These are phyloP conservation scores for Oxyscelio sp. DNA, from an alignment of 2,888 invertebrate species.

Conservation along the genomic window DNA sequence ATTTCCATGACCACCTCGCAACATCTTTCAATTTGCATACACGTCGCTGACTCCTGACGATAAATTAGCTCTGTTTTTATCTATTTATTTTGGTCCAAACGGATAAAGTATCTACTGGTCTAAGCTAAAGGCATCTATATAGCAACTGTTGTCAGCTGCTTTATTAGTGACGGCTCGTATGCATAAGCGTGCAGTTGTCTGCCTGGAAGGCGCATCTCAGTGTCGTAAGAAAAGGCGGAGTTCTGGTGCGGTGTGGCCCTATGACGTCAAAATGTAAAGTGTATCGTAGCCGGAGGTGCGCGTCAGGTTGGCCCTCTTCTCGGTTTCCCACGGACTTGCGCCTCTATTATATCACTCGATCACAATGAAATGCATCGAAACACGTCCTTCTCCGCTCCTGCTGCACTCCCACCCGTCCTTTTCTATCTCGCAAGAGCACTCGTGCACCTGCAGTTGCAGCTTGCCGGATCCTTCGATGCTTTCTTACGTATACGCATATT, in stretches of 20 bases:
- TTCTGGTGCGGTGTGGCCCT: slow-evolving; percentile 60
- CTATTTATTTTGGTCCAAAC: neutral
- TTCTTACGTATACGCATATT: slow-evolving; percentile 34
- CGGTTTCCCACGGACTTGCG: slow-evolving; percentile 86
- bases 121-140: slow-evolving; percentile 17
- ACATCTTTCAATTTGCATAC: too few relatives aligned
- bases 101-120: slow-evolving; percentile 2
- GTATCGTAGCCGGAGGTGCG: slow-evolving; percentile 83
- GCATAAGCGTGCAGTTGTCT: slow-evolving; percentile 55
- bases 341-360: slow-evolving; percentile 88
- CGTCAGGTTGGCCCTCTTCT: slow-evolving; percentile 85
- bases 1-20: too few relatives aligned
- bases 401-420: slow-evolving; percentile 56
- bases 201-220: slow-evolving; percentile 51
- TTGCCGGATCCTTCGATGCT: slow-evolving; percentile 74
- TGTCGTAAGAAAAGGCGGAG: slow-evolving; percentile 62
- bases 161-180: slow-evolving; percentile 39
- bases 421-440: slow-evolving; percentile 70
- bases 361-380: slow-evolving; percentile 85
- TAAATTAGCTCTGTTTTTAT: too few relatives aligned
- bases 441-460: slow-evolving; percentile 86
- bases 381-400: slow-evolving; percentile 78
- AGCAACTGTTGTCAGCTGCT: slow-evolving; percentile 57
- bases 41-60: too few relatives aligned
- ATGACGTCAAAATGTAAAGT: slow-evolving; percentile 82